Evolutionary conservation across 2,797 vertebrate species (phyloP).

Genomic region (Gallirallus australis): DNA sequence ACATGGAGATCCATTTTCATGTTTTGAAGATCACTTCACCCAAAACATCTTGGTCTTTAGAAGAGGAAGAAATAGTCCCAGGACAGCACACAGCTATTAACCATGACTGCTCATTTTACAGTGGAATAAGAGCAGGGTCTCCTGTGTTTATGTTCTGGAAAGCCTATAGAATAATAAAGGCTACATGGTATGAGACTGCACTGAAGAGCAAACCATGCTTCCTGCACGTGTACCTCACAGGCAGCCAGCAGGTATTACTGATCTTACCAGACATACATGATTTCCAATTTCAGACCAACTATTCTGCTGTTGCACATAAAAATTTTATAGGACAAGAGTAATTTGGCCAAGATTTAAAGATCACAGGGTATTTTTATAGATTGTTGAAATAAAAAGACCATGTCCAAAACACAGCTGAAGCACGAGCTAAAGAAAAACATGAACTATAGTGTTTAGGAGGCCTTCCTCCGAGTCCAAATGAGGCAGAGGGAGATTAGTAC

Average conservation of each 20-base stretch:
- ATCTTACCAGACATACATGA: background rate
- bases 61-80: background rate
- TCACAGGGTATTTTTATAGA: background rate
- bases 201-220: background rate
- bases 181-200: rapidly evolving
- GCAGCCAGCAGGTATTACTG: background rate
- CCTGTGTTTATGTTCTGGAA: background rate
- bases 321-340: background rate
- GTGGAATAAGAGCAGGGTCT: background rate
- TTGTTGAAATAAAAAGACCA: background rate
- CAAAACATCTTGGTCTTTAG: background rate
- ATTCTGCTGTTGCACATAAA: background rate
- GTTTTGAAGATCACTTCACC: background rate
- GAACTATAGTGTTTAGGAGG: background rate
- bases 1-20: background rate
- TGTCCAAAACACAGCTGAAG: background rate
- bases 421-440: background rate
- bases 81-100: background rate
- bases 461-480: background rate
- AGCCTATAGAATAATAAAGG: background rate
- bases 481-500: background rate
- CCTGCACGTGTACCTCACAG: background rate
- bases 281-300: background rate
- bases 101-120: background rate
- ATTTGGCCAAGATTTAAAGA: background rate